phyloP scores from a whole-genome alignment of 2,888 invertebrate species.

The Coenonympha glycerion region DNA sequence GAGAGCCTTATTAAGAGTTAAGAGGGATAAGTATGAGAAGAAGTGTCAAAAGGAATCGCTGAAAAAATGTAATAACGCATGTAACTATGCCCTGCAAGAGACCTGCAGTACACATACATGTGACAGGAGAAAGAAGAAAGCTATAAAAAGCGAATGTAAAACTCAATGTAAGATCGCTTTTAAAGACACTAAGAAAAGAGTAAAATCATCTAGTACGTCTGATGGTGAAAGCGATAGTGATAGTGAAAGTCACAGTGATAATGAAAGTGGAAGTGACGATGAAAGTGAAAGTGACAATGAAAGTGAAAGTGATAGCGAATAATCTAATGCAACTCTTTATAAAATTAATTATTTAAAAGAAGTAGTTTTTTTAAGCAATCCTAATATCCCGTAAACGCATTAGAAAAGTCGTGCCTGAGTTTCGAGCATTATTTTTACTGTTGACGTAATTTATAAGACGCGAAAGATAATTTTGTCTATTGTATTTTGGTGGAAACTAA shows the following conservation, averaged over 20 bases:
- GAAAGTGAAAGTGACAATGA: not conserved
- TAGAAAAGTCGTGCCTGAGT: too few species aligned
- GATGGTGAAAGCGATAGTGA: conserved; percentile 17
- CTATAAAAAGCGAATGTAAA: conserved; percentile 37
- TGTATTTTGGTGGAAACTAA: too few species aligned
- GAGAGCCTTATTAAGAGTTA: not conserved
- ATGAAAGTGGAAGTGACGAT: not conserved
- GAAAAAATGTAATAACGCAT: conserved; percentile 40
- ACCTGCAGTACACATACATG: conserved; percentile 37
- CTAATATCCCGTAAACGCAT: too few species aligned
- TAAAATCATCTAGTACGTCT: conserved; percentile 6
- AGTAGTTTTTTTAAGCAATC: not conserved
- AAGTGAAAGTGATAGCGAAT: not conserved
- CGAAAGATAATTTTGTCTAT: too few species aligned
- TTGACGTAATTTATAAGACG: too few species aligned
- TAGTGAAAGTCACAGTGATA: conserved; percentile 12
- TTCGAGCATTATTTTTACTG: too few species aligned
- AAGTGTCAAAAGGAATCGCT: conserved; percentile 40
- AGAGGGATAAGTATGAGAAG: conserved; percentile 41
- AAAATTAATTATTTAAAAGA: not conserved
- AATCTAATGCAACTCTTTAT: not conserved
- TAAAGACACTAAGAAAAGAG: not conserved
- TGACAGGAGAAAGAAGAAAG: conserved; percentile 25
- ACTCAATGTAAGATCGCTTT: conserved; percentile 32
- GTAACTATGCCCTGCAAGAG: conserved; percentile 27